Conservation (phyloP, 2,888 invertebrate species). For the Colostygia pectinataria region DNA sequence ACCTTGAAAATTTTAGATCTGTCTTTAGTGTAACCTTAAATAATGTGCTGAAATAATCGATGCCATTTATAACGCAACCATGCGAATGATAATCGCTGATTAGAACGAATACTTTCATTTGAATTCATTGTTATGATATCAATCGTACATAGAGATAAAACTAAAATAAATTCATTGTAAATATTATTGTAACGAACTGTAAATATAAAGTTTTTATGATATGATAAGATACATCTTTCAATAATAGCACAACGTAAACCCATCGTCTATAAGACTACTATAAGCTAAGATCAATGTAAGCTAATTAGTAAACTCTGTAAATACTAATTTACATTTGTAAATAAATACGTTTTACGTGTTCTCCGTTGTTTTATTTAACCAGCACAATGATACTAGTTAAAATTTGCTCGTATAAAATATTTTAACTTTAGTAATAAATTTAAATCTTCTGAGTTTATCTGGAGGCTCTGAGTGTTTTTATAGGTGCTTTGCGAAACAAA, state of each 20-base stretch:
- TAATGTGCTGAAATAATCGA: too few species aligned
- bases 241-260: constrained; percentile 23
- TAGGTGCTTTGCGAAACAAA: constrained; percentile 31
- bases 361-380: constrained; percentile 50
- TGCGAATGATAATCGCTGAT: too few species aligned
- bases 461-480: constrained; percentile 31
- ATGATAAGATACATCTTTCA: constrained; percentile 8
- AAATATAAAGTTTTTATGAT: constrained; percentile 8
- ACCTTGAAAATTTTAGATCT: too few species aligned
- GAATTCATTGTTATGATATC: too few species aligned
- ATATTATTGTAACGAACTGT: constrained; percentile 6
- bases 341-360: constrained; percentile 78
- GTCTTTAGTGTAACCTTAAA: too few species aligned
- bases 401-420: constrained; percentile 21
- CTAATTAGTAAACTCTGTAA: constrained; percentile 51
- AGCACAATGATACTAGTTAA: not conserved
- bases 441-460: constrained; percentile 17
- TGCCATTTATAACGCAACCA: too few species aligned
- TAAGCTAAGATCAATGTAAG: constrained; percentile 39
- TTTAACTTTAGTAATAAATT: constrained; percentile 26
- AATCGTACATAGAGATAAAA: too few species aligned
- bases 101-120: too few species aligned
- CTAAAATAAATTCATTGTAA: not conserved
- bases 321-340: constrained; percentile 63
- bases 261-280: constrained; percentile 36